These are phyloP conservation scores for Ridgeia piscesae DNA, from an alignment of 1,140 invertebrate species.

Conservation along the genomic window DNA sequence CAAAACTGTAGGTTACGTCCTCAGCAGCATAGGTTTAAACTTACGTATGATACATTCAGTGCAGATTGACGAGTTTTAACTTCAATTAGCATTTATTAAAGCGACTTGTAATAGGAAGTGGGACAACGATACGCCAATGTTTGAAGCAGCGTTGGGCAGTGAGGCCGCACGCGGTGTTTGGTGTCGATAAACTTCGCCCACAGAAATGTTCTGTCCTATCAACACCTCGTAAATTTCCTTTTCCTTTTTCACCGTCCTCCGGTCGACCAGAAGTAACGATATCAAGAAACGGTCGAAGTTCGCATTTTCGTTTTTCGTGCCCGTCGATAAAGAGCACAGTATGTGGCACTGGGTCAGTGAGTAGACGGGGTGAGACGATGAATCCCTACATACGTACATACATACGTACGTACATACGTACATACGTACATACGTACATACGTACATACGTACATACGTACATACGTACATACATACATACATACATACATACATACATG, in stretches of 20 bases:
- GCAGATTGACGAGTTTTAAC: neutral
- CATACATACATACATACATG: neutral
- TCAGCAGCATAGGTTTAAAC: neutral
- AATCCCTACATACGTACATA: neutral
- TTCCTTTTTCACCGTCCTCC: neutral
- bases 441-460: neutral
- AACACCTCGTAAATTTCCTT: conserved; percentile 7
- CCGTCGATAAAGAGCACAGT: neutral
- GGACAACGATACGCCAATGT: neutral
- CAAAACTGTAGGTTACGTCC: neutral
- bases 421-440: neutral
- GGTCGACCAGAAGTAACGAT: neutral
- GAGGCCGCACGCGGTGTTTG: neutral
- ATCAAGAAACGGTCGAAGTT: neutral
- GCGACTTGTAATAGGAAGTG: neutral
- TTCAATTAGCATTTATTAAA: neutral
- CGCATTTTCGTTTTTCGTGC: neutral
- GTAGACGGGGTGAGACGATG: too few relatives aligned
- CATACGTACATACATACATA: neutral
- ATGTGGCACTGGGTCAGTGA: neutral
- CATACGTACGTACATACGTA: neutral
- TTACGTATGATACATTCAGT: neutral
- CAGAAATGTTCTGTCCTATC: neutral
- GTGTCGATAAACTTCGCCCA: neutral
- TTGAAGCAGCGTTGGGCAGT: neutral